Evolutionary conservation across 2,113 vertebrate species (phyloP).

Genomic region (Neomonachus schauinslandi): DNA sequence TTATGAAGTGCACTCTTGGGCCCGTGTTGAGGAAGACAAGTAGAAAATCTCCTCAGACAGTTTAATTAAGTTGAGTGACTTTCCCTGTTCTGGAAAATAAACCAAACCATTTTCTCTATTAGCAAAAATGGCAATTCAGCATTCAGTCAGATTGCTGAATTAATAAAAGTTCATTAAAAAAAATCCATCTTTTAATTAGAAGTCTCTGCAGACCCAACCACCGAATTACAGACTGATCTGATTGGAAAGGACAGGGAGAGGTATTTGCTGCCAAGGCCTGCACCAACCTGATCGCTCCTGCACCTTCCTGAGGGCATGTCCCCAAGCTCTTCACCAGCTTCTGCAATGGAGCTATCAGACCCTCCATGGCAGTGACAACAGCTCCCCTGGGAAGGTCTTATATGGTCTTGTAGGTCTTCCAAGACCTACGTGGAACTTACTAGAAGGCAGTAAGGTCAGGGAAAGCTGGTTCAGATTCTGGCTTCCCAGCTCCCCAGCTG

Average conservation of each 20-base stretch:
- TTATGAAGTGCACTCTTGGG: not conserved
- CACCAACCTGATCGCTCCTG: not conserved
- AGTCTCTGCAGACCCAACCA: conserved; percentile 52
- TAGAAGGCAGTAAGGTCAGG: not conserved
- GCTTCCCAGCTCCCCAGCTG: not conserved
- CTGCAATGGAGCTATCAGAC: not conserved
- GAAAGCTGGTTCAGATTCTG: not conserved
- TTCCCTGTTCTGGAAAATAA: conserved; percentile 73
- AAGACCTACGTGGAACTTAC: not conserved
- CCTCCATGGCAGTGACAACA: not conserved
- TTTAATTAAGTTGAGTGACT: conserved; percentile 78
- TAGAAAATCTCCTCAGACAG: conserved; percentile 74
- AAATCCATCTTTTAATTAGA: conserved; percentile 77
- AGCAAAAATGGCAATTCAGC: conserved; percentile 79
- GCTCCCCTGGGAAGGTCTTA: not conserved
- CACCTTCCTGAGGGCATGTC: rapidly evolving
- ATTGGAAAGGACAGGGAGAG: not conserved
- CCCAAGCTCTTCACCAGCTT: not conserved
- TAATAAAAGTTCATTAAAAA: conserved; percentile 78
- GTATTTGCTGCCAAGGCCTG: not conserved
- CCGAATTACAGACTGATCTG: not conserved
- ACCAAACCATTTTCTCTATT: conserved; percentile 76
- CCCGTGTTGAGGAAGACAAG: conserved; percentile 40
- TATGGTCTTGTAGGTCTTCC: not conserved
- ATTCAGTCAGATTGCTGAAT: conserved; percentile 76